phyloP scores from a whole-genome alignment of 2,888 invertebrate species.

The Amiota communis region DNA sequence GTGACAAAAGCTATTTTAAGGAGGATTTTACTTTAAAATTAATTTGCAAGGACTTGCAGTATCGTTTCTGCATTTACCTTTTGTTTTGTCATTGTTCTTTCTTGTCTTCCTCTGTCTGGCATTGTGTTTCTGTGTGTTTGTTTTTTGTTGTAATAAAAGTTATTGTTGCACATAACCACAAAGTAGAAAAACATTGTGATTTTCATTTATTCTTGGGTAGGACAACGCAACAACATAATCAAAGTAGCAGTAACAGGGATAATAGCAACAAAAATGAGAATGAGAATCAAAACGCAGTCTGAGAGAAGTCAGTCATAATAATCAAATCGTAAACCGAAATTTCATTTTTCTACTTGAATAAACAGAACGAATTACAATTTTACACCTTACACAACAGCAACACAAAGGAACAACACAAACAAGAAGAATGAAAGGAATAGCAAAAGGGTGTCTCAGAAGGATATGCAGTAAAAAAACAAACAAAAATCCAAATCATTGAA shows the following conservation, averaged over 20 bases:
- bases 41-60: background rate
- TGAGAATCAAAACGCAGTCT: slow-evolving; percentile 67
- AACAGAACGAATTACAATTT: slow-evolving; percentile 41
- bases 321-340: slow-evolving; percentile 70
- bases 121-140: background rate
- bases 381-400: slow-evolving; percentile 33
- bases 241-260: background rate
- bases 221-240: slow-evolving; percentile 27
- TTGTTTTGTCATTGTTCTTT: background rate
- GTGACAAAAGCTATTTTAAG: slow-evolving; percentile 32
- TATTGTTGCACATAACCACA: background rate
- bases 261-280: slow-evolving; percentile 31
- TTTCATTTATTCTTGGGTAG: background rate
- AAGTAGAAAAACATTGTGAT: background rate
- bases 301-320: slow-evolving; percentile 59
- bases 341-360: slow-evolving; percentile 67
- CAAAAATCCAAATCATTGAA: background rate
- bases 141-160: slow-evolving; percentile 6
- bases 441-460: background rate
- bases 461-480: background rate
- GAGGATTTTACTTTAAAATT: slow-evolving; percentile 10
- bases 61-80: background rate
- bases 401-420: slow-evolving; percentile 35
- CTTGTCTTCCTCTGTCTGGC: background rate
- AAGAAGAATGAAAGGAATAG: slow-evolving; percentile 14